A percentile compares a stretch with the other conserved stretches of the same genome.
phyloP scores from a whole-genome alignment of 92 coral and sea anemone genomes.

The Montipora capitata region DNA sequence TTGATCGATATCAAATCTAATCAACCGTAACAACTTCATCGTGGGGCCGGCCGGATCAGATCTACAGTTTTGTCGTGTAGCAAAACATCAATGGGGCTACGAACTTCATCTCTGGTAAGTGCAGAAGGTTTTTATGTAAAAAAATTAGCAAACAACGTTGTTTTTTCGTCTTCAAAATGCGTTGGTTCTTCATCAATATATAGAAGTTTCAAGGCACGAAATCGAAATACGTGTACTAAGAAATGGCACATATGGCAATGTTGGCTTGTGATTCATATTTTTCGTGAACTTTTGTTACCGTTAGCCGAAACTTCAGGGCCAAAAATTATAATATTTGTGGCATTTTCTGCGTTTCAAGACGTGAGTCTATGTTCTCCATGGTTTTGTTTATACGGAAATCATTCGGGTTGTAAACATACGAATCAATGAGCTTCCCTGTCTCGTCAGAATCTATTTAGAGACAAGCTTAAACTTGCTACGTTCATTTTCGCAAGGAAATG shows the following conservation, averaged over 20 bases:
- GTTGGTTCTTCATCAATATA: neutral
- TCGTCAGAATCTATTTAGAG: neutral
- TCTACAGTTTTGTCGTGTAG: neutral
- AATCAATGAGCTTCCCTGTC: neutral
- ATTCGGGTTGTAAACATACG: neutral
- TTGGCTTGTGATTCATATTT: neutral
- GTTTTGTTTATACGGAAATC: conserved; percentile 13
- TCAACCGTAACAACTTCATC: conserved; percentile 21
- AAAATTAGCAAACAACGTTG: neutral
- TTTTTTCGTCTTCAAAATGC: conserved; percentile 1
- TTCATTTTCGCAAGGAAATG: neutral
- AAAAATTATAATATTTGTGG: neutral
- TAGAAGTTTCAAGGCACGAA: neutral
- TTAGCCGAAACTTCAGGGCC: neutral
- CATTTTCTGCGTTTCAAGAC: neutral
- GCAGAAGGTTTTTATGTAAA: neutral
- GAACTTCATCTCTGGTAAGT: conserved; percentile 25
- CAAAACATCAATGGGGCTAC: neutral
- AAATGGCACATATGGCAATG: neutral
- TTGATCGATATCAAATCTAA: conserved; percentile 36
- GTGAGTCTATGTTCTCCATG: neutral
- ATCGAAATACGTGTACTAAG: neutral
- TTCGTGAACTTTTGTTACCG: neutral
- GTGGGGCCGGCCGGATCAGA: neutral
- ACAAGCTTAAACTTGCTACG: conserved; percentile 15